These are phyloP conservation scores for Triops cancriformis DNA, from an alignment of 1,140 invertebrate species.

Conservation along the genomic window DNA sequence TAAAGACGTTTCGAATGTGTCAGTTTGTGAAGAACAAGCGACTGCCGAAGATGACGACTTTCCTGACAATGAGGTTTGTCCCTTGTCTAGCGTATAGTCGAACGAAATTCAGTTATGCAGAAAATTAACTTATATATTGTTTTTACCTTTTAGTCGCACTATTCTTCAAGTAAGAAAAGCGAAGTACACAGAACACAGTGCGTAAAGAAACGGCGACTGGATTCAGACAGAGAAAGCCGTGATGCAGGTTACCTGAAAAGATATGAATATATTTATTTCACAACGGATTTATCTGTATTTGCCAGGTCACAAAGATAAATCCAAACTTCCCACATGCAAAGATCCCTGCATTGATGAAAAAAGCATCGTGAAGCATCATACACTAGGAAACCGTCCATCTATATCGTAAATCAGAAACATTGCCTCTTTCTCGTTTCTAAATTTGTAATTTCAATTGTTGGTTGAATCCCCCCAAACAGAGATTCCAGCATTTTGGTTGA, in stretches of 20 bases:
- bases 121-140: neutral
- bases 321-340: too few relatives aligned
- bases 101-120: neutral
- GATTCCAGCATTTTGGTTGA: constrained; percentile 49
- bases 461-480: neutral
- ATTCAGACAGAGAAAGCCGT: constrained; percentile 46
- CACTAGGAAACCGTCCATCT: constrained; percentile 55
- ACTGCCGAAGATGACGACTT: neutral
- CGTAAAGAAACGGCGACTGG: constrained; percentile 57
- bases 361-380: constrained; percentile 57
- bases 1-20: neutral
- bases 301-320: neutral
- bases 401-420: constrained; percentile 58
- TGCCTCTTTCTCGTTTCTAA: too few relatives aligned
- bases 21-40: neutral
- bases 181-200: constrained; percentile 78
- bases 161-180: constrained; percentile 52
- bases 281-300: neutral
- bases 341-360: constrained; percentile 36
- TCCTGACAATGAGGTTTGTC: neutral
- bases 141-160: constrained; percentile 16
- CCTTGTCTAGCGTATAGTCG: neutral
- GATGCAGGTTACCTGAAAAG: constrained; percentile 25
- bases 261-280: too few relatives aligned
- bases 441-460: too few relatives aligned